Conservation (phyloP, 2,888 invertebrate genomes). For the Tetheella fluctuosa region DNA sequence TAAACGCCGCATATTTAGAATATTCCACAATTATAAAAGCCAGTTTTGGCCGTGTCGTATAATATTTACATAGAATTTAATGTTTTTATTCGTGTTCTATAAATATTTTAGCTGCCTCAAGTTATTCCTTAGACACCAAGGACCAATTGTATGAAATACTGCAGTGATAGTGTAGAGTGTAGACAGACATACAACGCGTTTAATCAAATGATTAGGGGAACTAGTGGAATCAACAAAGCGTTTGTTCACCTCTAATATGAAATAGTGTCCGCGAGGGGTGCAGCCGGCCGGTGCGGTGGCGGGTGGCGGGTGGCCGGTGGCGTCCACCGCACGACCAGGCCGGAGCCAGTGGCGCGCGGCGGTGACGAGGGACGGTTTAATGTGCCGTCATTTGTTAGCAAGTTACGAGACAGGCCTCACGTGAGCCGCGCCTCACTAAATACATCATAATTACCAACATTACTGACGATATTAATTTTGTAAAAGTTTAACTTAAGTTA, state of each 20-base stretch:
- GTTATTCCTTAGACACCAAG: too few relatives aligned
- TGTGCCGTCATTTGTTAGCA: conserved; percentile 36
- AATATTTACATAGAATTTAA: too few relatives aligned
- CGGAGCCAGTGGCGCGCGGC: not conserved
- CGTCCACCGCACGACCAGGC: too few relatives aligned
- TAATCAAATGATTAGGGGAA: not conserved
- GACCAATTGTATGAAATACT: too few relatives aligned
- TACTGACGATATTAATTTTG: conserved; percentile 13
- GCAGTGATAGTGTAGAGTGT: too few relatives aligned
- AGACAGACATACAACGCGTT: too few relatives aligned
- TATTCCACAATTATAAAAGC: too few relatives aligned
- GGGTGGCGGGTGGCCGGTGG: too few relatives aligned
- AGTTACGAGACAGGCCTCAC: conserved; percentile 23
- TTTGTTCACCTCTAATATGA: conserved; percentile 39
- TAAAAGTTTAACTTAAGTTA: not conserved
- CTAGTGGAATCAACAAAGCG: conserved; percentile 26
- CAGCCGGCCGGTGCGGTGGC: not conserved
- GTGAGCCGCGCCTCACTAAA: conserved; percentile 29
- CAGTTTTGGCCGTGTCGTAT: too few relatives aligned
- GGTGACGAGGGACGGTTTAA: conserved; percentile 26
- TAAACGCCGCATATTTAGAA: too few relatives aligned
- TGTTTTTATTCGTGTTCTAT: too few relatives aligned
- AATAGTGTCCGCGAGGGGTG: conserved; percentile 26
- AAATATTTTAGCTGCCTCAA: too few relatives aligned
- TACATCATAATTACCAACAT: not conserved